Evolutionary conservation across 2,888 invertebrate species (phyloP), one percentile per base, ranked within the genome.

Genomic region (Cyclophora albipunctata): DNA sequence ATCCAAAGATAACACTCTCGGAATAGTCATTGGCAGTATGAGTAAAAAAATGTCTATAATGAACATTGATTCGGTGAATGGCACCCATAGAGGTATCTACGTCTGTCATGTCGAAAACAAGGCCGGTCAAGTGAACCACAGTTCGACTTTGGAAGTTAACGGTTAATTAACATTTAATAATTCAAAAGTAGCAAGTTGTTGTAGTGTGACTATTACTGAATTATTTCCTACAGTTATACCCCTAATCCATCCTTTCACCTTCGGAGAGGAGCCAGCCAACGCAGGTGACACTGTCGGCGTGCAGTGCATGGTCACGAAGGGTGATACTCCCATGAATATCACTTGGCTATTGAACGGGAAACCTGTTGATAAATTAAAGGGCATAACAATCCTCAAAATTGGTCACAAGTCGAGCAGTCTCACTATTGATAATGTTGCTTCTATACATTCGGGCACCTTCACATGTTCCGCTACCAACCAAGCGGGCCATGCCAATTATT

Each of bases 251-350:
- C 94, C 94, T 53, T 93, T 95, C 74, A 88, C 91, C 54, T 94
- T 95, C 69, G 95, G 94, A 51, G 93, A 94, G 47, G 93, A 94
- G 62, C 90, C 93, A 50, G 91, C 94, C 45, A 94, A 95, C 70
- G 93, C 93, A 52, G 95, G 95, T 3, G 94, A 95, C 58, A 91
- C 92, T 58, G 92, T 93, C 42, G 94, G 94, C 51, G 90, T 93
- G 3, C 91, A 92, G 59, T 95, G 95, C 76, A 92, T 93, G 83
- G 92, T 95, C 42, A 90, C 91, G 46, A 94, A 94, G 78, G 95
- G 96, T 45, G 96, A 96, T 74, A 88, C 91, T 47, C 96, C 96
- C 4, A 86, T 96, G 40, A 91, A 91, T 67, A 92, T 96, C 49
- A 90, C 91, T 48, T 96, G 96, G 96, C 90, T 90, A 35, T 91